These are phyloP conservation scores for Pachypeltis micranthus DNA, from an alignment of 1,140 invertebrate genomes.

Conservation along the genomic window DNA sequence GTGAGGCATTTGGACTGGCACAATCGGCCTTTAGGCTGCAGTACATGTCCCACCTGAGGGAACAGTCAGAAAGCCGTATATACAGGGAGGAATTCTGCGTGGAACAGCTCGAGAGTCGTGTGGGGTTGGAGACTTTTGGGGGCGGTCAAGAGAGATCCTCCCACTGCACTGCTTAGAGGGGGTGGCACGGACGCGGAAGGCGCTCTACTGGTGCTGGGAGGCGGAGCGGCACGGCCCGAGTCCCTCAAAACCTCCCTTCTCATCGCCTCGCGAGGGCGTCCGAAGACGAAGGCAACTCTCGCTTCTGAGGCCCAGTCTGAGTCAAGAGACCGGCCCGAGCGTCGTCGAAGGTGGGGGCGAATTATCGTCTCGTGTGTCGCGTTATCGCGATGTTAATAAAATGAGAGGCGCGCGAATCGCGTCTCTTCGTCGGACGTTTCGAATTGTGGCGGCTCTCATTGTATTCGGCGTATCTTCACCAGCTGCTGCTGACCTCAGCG, in stretches of 20 bases:
- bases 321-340: neutral
- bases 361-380: neutral
- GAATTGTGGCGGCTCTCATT: neutral
- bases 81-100: no score
- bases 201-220: neutral
- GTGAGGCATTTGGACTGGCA: no score
- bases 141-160: neutral
- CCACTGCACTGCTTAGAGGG: neutral
- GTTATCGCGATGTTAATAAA: neutral
- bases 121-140: neutral
- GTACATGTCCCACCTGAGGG: no score
- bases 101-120: no score
- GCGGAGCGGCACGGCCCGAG: neutral
- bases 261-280: no score
- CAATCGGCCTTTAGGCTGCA: no score
- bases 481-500: slow-evolving; percentile 4
- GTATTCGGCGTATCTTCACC: neutral
- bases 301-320: neutral
- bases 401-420: slow-evolving; percentile 2
- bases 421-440: neutral
- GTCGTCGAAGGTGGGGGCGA: neutral
- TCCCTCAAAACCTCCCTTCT: neutral
- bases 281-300: neutral
- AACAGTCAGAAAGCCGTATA: no score
- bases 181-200: neutral